Conservation (phyloP, 2,113 vertebrate genomes). For the Raphicerus campestris region DNA sequence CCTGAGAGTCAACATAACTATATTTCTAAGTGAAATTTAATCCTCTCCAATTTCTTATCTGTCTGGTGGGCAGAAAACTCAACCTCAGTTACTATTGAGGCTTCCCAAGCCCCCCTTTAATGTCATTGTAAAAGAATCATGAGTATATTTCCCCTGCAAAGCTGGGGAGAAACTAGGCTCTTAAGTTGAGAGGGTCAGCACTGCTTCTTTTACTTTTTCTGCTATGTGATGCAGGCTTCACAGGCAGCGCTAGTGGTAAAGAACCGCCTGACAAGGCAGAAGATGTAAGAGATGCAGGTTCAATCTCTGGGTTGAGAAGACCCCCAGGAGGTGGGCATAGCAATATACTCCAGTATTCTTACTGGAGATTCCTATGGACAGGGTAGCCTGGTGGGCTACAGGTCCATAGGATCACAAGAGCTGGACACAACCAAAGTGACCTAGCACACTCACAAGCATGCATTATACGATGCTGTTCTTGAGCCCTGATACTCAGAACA, state of each 20-base stretch:
- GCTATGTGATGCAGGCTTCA: neutral
- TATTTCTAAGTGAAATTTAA: constrained; percentile 45
- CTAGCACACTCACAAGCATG: neutral
- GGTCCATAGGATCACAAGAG: neutral
- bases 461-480: neutral
- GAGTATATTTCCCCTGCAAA: neutral
- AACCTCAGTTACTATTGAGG: neutral
- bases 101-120: neutral
- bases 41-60: constrained; percentile 12
- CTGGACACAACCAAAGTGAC: neutral
- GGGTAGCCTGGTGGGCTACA: neutral
- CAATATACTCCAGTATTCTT: neutral
- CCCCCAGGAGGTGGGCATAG: neutral
- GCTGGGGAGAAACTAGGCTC: neutral
- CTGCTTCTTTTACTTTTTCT: neutral
- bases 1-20: constrained; percentile 45
- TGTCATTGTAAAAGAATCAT: neutral
- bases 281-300: neutral
- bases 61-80: constrained; percentile 24
- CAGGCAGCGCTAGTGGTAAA: neutral
- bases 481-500: neutral
- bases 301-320: neutral
- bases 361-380: neutral
- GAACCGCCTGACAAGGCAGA: neutral
- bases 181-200: neutral